These are phyloP conservation scores for Synaphobranchus kaupii DNA, from an alignment of 2,797 vertebrate genomes.

Conservation along the genomic window DNA sequence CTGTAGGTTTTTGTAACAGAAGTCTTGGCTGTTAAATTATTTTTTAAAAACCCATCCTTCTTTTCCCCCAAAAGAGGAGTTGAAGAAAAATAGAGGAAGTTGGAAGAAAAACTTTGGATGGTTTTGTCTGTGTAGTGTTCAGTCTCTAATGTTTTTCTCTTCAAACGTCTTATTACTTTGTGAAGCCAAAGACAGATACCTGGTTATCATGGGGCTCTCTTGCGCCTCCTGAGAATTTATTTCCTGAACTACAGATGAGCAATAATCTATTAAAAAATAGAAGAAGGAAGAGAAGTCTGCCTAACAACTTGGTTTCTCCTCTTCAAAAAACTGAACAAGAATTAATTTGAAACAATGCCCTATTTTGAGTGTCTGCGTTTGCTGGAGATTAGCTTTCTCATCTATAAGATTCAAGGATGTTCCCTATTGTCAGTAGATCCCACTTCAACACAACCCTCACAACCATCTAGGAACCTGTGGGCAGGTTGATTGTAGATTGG, in stretches of 20 bases:
- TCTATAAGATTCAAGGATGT: constrained; percentile 62
- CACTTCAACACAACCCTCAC: constrained; percentile 60
- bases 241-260: constrained; percentile 59
- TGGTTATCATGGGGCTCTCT: constrained; percentile 72
- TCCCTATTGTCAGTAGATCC: constrained; percentile 64
- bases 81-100: constrained; percentile 53
- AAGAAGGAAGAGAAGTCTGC: constrained; percentile 66
- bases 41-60: constrained; percentile 40
- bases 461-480: constrained; percentile 66
- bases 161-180: constrained; percentile 80
- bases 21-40: constrained; percentile 50
- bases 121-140: constrained; percentile 73
- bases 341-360: constrained; percentile 72
- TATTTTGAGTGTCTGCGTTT: constrained; percentile 66
- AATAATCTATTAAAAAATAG: constrained; percentile 72
- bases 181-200: constrained; percentile 73
- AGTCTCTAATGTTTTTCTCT: constrained; percentile 73
- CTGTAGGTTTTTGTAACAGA: constrained; percentile 40
- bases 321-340: constrained; percentile 54
- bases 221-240: constrained; percentile 71
- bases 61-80: constrained; percentile 44
- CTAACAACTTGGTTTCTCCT: constrained; percentile 45
- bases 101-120: constrained; percentile 69
- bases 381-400: constrained; percentile 56
- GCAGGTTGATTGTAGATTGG: constrained; percentile 36